Evolutionary conservation across 2,797 vertebrate genomes (phyloP), one percentile per base, ranked within the genome.

Genomic region (Halcyon badia): DNA sequence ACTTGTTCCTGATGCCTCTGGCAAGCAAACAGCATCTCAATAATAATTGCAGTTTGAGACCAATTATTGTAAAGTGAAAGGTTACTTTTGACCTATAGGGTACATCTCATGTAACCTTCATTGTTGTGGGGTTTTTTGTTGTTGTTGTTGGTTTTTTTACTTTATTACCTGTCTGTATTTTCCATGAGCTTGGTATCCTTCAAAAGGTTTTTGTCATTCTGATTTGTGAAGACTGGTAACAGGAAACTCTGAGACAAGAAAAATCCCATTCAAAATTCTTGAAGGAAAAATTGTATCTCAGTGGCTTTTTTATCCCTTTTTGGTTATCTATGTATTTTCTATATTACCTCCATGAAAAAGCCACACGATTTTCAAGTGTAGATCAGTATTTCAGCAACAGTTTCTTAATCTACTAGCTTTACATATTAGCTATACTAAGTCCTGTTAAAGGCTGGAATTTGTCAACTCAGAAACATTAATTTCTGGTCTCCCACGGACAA

Each of bases 1-100:
- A 0, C 19, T 87, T 77, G 58, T 16, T 90, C 33, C 56, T 52
- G 33, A 83, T 70, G 73, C 8, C 73, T 37, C 66, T 56, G 37
- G 25, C 26, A 68, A 52, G 44, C 56, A 92, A 95, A 85, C 19
- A 62, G 11, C 25, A 56, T 24, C 60, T 82, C 60, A 80, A 90
- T 90, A 94, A 77, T 77, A 92, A 92, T 14, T 78, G 72, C 33
- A 49, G 30, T 73, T 75, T 83, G 80, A 93, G 60, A 80, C 5
- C n/a, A 73, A 69, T 61, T 80, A 90, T 9, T 92, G 24, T 66
- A 76, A 84, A 48, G 3, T 8, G 35, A 87, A 87, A 92, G 68
- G 51, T 62, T 60, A 87, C n/a, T 89, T 95, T 31, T 76, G 73
- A 84, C 81, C 39, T 46, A 33, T 3, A 75, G 25, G 8, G 41